Evolutionary conservation across 2,797 vertebrate species (phyloP).

Genomic region (Diglossa cyanea): DNA sequence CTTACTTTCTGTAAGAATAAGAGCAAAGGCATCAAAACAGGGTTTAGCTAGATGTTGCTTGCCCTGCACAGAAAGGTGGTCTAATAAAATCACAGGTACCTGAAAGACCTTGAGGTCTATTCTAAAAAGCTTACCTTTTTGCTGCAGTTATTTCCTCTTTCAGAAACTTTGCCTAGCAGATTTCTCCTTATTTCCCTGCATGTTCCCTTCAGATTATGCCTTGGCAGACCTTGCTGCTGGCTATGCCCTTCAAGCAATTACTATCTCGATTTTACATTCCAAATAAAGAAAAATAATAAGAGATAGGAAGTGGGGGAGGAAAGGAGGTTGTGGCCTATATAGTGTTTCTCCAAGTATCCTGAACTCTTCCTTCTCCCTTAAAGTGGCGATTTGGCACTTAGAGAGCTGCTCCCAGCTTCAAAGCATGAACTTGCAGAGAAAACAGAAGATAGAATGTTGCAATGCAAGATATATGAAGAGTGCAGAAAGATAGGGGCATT

Average conservation of each 20-base stretch:
- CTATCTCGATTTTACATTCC: neutral
- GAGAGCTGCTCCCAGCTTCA: neutral
- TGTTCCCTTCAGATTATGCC: neutral
- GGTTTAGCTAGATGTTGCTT: neutral
- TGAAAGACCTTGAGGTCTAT: neutral
- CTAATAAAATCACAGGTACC: neutral
- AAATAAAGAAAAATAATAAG: neutral
- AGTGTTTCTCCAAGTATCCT: neutral
- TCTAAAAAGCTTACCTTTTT: neutral
- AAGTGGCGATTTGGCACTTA: neutral
- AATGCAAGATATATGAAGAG: neutral
- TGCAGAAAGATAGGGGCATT: neutral
- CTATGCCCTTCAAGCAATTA: neutral
- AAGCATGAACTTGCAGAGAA: neutral
- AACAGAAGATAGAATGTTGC: neutral
- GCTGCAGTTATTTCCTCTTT: neutral
- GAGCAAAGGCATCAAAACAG: neutral
- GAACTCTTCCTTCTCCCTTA: neutral
- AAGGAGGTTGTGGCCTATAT: neutral
- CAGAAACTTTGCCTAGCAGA: neutral
- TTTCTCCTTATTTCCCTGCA: neutral
- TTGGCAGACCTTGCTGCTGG: neutral
- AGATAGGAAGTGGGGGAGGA: fast-evolving
- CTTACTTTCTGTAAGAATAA: neutral
- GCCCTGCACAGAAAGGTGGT: neutral